Base-by-base conservation (phyloP, 2,888 invertebrate genomes). In the Cephus pygmeus region DNA sequence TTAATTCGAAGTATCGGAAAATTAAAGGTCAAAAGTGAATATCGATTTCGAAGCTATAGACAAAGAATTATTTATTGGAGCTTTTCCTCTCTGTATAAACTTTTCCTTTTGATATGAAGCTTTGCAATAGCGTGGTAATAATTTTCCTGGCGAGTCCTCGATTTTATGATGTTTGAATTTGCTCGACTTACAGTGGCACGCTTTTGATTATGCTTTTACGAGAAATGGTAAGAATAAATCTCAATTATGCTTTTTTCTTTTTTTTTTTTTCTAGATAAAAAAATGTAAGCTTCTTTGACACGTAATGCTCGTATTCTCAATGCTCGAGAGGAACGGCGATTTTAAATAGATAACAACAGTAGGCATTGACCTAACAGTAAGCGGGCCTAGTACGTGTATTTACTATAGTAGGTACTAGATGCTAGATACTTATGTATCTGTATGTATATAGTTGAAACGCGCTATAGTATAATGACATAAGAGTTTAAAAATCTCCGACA, bases 401-500 rank as follows among this genome's bases (percentile, higher is more conserved):
- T 23, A 23, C 56, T 9, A 9, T 56, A 56, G 56, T 9, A 56
- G 56, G 0, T 23, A 15, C 9, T 56, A 40, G 23, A 40, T 23
- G 9, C 6, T 56, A 56, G 56, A 56, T 56, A 23, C 56, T 56
- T 23, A 23, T 56, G 1, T 56, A 9, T 56, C 56, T 23, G 9
- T 23, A 0, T 56, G 23, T 2, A 56, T 56, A 56, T 56, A 9
- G 56, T 56, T 56, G 23, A 23, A 15, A 56, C 0, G 23, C 56
- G 9, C 56, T 56, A 56, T 56, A 56, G 9, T 56, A 56, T 23
- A 23, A 9, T 56, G 56, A 56, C 23, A 56, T 23, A 56, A 9
- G 34, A 71, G 56, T 75, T 30, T 23, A 12, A 30, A 77, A 74
- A 56, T 71, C 73, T 77, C 30, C 56, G 73, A 77, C 77, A 77